phyloP scores from a whole-genome alignment of 2,888 invertebrate species.

The Erebia ligea region DNA sequence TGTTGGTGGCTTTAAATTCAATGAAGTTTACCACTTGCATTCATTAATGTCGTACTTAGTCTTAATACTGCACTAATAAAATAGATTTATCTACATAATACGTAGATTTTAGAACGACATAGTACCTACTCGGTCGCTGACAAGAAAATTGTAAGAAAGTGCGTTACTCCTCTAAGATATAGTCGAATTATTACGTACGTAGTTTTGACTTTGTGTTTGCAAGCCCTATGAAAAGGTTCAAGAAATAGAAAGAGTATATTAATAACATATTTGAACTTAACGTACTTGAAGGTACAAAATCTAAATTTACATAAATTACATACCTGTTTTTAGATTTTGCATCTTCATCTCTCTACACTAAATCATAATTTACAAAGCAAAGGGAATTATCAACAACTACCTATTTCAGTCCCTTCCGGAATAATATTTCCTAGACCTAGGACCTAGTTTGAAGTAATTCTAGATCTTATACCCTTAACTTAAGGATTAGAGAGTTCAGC shows the following conservation, averaged over 20 bases:
- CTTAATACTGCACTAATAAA: not conserved
- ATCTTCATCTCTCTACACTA: not conserved
- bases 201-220: not conserved
- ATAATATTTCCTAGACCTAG: conserved; percentile 35
- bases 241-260: not conserved
- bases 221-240: not conserved
- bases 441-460: conserved; percentile 3
- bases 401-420: conserved; percentile 41
- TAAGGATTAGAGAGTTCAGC: not conserved
- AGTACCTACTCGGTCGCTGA: no score
- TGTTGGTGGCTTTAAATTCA: not conserved
- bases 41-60: not conserved
- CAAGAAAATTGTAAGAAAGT: no score
- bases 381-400: conserved; percentile 34
- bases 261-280: not conserved
- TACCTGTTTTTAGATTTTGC: not conserved
- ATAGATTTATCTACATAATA: no score
- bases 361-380: conserved; percentile 21
- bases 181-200: no score
- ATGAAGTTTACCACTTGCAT: not conserved
- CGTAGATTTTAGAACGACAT: no score
- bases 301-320: no score
- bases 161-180: no score
- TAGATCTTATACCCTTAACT: conserved; percentile 8
- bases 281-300: no score